Evolutionary conservation across 2,888 invertebrate genomes (phyloP), one percentile per base, ranked within the genome.

Genomic region (Troides helena): DNA sequence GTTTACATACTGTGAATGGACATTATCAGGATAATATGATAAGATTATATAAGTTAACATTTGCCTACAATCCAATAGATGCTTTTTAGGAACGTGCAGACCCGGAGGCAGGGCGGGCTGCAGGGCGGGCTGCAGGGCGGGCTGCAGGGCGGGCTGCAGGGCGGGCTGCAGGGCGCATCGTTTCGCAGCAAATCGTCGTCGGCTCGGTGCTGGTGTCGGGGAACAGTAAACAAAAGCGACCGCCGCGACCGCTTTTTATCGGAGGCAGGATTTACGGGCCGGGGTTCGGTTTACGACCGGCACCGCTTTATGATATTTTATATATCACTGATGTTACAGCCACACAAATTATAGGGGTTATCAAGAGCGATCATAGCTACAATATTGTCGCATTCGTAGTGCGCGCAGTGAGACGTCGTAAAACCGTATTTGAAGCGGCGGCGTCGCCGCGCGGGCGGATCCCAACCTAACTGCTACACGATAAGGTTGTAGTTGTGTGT

Each of bases 231-330:
- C 50, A 50, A 12, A 4, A 10, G 10, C 30, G 8, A 50, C 59
- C 59, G 50, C 25, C 23, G 23, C n/a, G 64, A 53, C 58, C 53
- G 17, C 8, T n/a, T 69, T 65, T 50, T 69, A 18, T 59, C 59
- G 39, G 36, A 36, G 14, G 18, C 39, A 23, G 56, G 57, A 3
- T 62, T 65, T 59, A 59, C 58, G 30, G 43, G 30, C 50, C 68
- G 46, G 59, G 46, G 23, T 30, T 21, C 43, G 65, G 61, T 65
- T 65, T 69, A 69, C 36, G 65, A 46, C 57, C 69, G 57, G 21
- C 61, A 61, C 21, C 6, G 14, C 46, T 69, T 69, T 69, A 69
- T 46, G 69, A 57, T 39, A 39, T 39, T 64, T 68, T 64, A 68
- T 65, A 46, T 43, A 43, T 65, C 56, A 53, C 18, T 8, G 46